Evolutionary conservation across 2,888 invertebrate genomes (phyloP), one percentile per base, ranked within the genome.

Genomic region (Agonopterix arenella): DNA sequence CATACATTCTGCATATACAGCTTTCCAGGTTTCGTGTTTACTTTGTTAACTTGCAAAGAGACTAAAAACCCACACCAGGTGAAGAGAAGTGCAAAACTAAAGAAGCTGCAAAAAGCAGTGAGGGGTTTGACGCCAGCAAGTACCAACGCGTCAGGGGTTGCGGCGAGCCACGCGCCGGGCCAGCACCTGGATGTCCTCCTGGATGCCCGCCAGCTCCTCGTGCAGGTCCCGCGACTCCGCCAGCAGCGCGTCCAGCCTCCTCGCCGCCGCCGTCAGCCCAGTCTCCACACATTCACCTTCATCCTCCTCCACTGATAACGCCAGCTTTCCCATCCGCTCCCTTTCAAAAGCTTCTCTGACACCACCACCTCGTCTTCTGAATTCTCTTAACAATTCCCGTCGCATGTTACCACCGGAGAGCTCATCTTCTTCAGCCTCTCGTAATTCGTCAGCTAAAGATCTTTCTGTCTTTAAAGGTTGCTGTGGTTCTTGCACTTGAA

Each of bases 171-270:
- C 73, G 75, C 88, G 88, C 63, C 78, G 76, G 57, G 80, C 84
- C 77, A 89, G 88, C 88, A 90, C 90, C 85, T 90, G 89, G 73
- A 90, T 80, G 80, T 89, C 89, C 54, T 80, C 76, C 61, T 86
- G 84, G 67, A 89, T 89, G 66, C 75, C 84, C 8, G 84, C 82
- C 68, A 90, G 73, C 76, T 88, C 84, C 58, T 68, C 75, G 75
- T 86, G 88, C 60, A 90, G 76, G 51, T 72, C 75, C 16, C 85
- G 72, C 8, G 88, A 85, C 73, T 89, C 89, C 45, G 76, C 82
- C 62, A 89, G 75, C 73, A 90, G 70, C 54, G 76, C 79, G 69
- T 84, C 86, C 62, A 89, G 68, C 44, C 75, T 72, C 48, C 84
- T 68, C 59, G 84, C 84, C 13, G 88, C 86, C 46, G 78, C 74